phyloP scores from a whole-genome alignment of 2,888 invertebrate species.

The Andrena minutula region DNA sequence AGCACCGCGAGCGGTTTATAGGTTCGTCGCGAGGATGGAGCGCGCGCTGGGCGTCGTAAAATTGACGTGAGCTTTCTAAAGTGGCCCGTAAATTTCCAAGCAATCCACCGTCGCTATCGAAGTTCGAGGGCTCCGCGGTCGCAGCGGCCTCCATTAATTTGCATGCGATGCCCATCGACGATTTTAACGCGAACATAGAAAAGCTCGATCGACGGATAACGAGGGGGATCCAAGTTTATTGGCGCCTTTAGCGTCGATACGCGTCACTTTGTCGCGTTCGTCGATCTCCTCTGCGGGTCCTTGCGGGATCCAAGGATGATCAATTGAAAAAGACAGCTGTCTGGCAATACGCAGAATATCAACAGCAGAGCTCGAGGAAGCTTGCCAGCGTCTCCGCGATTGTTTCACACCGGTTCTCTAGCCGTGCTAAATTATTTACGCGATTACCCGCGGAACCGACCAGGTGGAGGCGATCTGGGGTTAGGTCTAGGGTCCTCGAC shows the following conservation, averaged over 20 bases:
- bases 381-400: neutral
- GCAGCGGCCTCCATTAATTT: constrained; percentile 14
- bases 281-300: neutral
- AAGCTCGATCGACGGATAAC: constrained; percentile 2
- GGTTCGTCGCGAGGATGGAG: constrained; percentile 8
- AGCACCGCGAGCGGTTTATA: constrained; percentile 2
- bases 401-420: too few species aligned
- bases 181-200: constrained; percentile 17
- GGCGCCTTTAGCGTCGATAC: neutral
- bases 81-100: constrained; percentile 54
- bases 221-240: neutral
- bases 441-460: constrained; percentile 31
- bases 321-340: too few species aligned
- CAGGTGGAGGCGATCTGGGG: constrained; percentile 17
- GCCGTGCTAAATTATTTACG: constrained; percentile 39
- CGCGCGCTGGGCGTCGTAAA: constrained; percentile 46
- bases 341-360: too few species aligned
- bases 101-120: constrained; percentile 33
- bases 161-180: constrained; percentile 22
- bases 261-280: neutral
- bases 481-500: constrained; percentile 16
- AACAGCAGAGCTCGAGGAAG: too few species aligned
- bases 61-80: constrained; percentile 52
- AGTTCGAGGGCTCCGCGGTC: neutral
- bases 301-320: too few species aligned